Base-by-base conservation (phyloP, 1,140 invertebrate genomes). In the Cheumatopsyche charites region DNA sequence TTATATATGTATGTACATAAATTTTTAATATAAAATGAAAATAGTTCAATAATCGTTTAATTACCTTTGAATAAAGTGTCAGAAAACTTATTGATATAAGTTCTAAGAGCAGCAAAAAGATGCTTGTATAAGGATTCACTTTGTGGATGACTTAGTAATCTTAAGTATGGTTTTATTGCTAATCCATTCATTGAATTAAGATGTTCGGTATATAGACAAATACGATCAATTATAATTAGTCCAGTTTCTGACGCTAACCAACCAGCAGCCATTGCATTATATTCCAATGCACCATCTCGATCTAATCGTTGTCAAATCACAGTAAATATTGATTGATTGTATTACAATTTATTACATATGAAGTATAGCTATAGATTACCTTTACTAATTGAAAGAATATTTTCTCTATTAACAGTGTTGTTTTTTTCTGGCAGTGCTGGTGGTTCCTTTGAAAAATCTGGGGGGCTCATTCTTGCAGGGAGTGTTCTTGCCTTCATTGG, bases 201-300 rank as follows among this genome's bases (percentile, higher is more conserved):
- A 79, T 94, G 90, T 73, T 92, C 89, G 73, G 91, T 92, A 81
- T 95, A 96, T 6, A 95, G 83, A 66, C 94, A 92, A 19, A 96
- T 83, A 45, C 92, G 90, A 82, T 98, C 96, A 11, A 98, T 83
- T 0, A 92, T 90, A 15, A 93, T 90, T 41, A 98, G 86, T 1
- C 95, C 94, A 52, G 95, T 90, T 87, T 98, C 96, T 15, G 94
- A 93, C 0, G 94, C 90, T 77, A 98, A 85, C 82, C 96, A 95
- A 6, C 93, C 94, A 79, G 96, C 94, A 3, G 94, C 84, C 1
- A 93, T 78, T 1, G 89, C 89, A 77, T 90, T 85, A 77, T 91
- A 86, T 71, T 88, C 81, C 26, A 86, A 87, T 63, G 84, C 83
- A 5, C 82, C 82, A 78, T 90, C 88, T 75, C 86, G 83, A 78